Evolutionary conservation across 2,888 invertebrate species (phyloP).

Genomic region (Steromphala cineraria): DNA sequence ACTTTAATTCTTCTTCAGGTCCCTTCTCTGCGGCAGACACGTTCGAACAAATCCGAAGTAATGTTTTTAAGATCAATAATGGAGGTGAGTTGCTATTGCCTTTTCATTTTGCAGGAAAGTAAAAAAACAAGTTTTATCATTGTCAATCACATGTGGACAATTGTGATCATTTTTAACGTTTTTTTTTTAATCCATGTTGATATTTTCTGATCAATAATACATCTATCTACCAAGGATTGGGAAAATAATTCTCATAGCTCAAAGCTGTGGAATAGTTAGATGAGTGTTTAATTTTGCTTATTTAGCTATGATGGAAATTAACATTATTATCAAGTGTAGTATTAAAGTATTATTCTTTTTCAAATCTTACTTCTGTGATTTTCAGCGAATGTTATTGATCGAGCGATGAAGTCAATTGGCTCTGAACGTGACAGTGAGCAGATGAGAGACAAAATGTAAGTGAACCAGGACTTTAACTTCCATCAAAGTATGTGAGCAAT

Average conservation of each 20-base stretch:
- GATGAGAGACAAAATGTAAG: conserved; percentile 71
- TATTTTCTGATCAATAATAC: too few species aligned
- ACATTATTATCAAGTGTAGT: too few species aligned
- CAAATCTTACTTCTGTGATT: background rate
- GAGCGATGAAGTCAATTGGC: conserved; percentile 65
- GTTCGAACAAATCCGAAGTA: conserved; percentile 56
- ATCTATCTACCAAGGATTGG: too few species aligned
- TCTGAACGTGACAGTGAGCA: conserved; percentile 67
- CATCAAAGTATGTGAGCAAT: too few species aligned
- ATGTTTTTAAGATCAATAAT: conserved; percentile 66
- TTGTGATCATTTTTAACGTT: too few species aligned
- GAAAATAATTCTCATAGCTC: too few species aligned
- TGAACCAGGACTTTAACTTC: background rate
- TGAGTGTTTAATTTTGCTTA: too few species aligned
- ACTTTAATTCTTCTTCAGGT: conserved; percentile 79
- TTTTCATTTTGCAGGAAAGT: background rate
- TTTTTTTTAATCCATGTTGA: conserved; percentile 26
- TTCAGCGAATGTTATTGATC: conserved; percentile 67
- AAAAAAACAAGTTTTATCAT: background rate
- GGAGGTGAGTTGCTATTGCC: conserved; percentile 58
- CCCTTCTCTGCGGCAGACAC: conserved; percentile 82
- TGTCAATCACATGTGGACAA: background rate
- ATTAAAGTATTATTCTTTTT: too few species aligned
- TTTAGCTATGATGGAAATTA: too few species aligned
- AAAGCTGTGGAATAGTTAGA: too few species aligned